Conservation (phyloP, 2,888 invertebrate species). For the Elmis aenea region DNA sequence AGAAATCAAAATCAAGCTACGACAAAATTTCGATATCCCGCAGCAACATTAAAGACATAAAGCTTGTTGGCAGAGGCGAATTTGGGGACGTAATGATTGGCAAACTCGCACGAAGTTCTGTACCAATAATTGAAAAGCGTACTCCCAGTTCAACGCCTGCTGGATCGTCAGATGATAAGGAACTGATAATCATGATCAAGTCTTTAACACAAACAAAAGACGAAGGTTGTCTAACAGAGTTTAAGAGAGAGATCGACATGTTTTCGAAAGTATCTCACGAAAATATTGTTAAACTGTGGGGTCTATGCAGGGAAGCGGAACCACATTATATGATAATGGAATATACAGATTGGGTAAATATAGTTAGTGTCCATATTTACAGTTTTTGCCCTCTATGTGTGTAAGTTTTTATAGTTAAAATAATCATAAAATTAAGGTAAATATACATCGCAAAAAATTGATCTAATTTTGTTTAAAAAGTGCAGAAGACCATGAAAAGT, state of each 20-base stretch:
- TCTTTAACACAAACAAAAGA: conserved; percentile 72
- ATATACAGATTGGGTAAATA: conserved; percentile 85
- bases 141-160: conserved; percentile 31
- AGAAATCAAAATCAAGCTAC: conserved; percentile 59
- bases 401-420: too few relatives aligned
- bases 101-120: conserved; percentile 43
- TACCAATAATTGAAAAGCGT: conserved; percentile 31
- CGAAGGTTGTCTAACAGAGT: conserved; percentile 73
- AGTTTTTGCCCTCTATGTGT: too few relatives aligned
- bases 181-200: conserved; percentile 65
- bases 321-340: conserved; percentile 87
- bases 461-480: too few relatives aligned
- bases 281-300: conserved; percentile 72
- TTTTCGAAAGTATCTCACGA: conserved; percentile 79
- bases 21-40: conserved; percentile 74
- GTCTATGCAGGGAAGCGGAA: conserved; percentile 76
- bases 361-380: too few relatives aligned
- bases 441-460: too few relatives aligned
- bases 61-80: conserved; percentile 75
- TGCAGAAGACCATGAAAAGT: too few relatives aligned
- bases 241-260: conserved; percentile 84
- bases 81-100: conserved; percentile 89
- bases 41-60: conserved; percentile 64
- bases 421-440: too few relatives aligned
- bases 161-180: conserved; percentile 41